Percentiles rank a stretch among this genome's conserved stretches.
Conservation (phyloP, 2,113 vertebrate genomes). For the Apteryx mantelli region DNA sequence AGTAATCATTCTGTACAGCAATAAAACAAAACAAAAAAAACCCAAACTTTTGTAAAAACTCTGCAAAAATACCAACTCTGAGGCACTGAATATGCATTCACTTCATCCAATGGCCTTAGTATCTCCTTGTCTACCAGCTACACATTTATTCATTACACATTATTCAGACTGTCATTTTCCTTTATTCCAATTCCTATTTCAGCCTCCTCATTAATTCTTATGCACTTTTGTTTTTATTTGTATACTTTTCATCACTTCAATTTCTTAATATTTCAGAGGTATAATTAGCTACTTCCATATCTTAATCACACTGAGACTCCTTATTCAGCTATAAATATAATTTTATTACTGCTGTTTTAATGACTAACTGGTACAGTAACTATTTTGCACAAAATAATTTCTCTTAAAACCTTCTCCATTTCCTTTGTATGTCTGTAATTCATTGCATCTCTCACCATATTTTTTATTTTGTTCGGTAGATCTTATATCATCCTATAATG, state of each 20-base stretch:
- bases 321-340: conserved; percentile 61
- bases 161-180: conserved; percentile 45
- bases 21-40: background rate
- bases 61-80: background rate
- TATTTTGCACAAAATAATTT: conserved; percentile 45
- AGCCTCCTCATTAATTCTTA: conserved; percentile 53
- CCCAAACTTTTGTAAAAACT: background rate
- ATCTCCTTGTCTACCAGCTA: conserved; percentile 1
- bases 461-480: background rate
- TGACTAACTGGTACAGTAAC: conserved; percentile 57
- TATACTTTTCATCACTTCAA: conserved; percentile 52
- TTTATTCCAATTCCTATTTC: conserved; percentile 55
- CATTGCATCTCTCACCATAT: background rate
- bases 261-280: conserved; percentile 66
- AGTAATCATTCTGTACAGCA: background rate
- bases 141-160: conserved; percentile 17
- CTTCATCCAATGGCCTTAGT: background rate
- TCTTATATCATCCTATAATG: background rate
- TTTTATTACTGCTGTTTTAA: conserved; percentile 64
- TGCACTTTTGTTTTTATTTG: conserved; percentile 63
- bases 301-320: conserved; percentile 63
- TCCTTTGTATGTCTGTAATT: conserved; percentile 27
- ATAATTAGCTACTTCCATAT: conserved; percentile 54
- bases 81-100: background rate
- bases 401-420: conserved; percentile 37